Base-by-base conservation (phyloP, 2,888 invertebrate species). In the Synanthedon formicaeformis region DNA sequence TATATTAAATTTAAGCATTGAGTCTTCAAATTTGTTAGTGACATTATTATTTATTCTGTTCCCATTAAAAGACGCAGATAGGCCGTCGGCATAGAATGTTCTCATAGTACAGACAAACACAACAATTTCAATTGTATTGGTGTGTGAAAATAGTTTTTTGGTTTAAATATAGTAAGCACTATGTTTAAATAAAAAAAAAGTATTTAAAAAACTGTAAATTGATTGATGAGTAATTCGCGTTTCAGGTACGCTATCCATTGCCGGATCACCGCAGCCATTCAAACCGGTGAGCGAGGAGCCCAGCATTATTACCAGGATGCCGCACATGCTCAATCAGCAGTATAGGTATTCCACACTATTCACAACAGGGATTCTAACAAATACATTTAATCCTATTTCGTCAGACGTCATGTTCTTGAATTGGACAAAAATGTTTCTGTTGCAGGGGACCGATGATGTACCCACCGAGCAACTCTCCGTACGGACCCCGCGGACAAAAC, bases 201-300 rank as follows among this genome's bases (percentile, higher is more conserved):
- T 18, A 18, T 18, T 18, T 18, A 18, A 23, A 4, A 23, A 23
- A 4, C 23, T 23, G 27, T 16, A 16, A 16, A 16, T 45, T 14
- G 14, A 45, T 34, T 10, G 10, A 10, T 10, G 8, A 34, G 34
- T 34, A 45, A 45, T 45, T 45, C n/a, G n/a, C 18, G 5, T 54
- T 50, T 53, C 65, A 85, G 88, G 88, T 54, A 87, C 87, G 16
- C 63, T 88, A 58, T 87, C 88, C 16, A 87, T 88, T 60, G 88
- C 88, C 10, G 88, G 88, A 2, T 88, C 88, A 12, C 88, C 88
- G 58, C 87, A 87, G 63, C 88, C 88, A 1, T 88, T 81, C 73
- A 82, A 82, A 58, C 88, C 88, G 2, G 75, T 78, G 50, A 58
- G 79, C 0, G 88, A 88, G 62, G 87, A 87, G 62, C 88, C 88